These are phyloP conservation scores for Bolborhynchus lineola DNA, from an alignment of 2,113 vertebrate species.

Conservation along the genomic window DNA sequence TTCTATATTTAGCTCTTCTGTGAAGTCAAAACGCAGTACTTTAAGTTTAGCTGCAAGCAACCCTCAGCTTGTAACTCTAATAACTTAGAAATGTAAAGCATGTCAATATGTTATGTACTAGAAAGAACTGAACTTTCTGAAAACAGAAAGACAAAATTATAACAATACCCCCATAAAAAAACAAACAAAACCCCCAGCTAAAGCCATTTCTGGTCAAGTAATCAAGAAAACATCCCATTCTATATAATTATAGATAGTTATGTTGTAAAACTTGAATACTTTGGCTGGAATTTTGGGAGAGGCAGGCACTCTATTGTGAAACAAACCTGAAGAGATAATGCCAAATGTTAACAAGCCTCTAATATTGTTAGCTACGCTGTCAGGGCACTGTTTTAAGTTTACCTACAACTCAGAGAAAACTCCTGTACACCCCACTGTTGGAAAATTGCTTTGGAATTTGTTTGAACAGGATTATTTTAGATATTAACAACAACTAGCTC, in stretches of 20 bases:
- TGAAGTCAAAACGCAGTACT: neutral
- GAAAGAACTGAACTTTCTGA: neutral
- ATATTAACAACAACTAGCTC: neutral
- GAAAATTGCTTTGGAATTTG: neutral
- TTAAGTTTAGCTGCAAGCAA: neutral
- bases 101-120: neutral
- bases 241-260: constrained; percentile 48
- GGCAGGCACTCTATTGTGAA: constrained; percentile 37
- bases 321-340: constrained; percentile 19
- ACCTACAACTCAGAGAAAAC: neutral
- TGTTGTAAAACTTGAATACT: constrained; percentile 34
- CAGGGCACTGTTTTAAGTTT: neutral
- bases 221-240: constrained; percentile 24
- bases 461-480: neutral
- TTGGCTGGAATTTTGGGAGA: constrained; percentile 55
- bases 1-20: neutral
- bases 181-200: neutral
- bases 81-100: neutral
- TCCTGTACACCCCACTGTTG: neutral
- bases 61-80: neutral
- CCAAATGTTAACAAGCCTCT: constrained; percentile 11
- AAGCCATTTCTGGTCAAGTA: neutral
- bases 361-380: neutral
- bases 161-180: neutral
- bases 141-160: neutral